Evolutionary conservation across 2,797 vertebrate genomes (phyloP), one percentile per base, ranked within the genome.

Genomic region (Anabacerthia variegaticeps): DNA sequence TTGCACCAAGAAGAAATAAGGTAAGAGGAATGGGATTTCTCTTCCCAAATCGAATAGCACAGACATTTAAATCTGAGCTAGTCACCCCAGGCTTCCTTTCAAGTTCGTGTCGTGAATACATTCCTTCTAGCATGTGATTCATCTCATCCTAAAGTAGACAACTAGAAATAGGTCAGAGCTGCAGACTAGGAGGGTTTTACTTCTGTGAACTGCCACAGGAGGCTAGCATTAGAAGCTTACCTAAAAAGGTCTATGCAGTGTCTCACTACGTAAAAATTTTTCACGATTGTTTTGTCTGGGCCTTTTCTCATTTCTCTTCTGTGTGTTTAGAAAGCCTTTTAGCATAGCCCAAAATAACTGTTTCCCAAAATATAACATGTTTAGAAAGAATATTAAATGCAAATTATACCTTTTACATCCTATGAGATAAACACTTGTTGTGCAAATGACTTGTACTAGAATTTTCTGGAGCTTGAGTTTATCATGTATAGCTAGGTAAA

Each of bases 111-210:
- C 13, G 7, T 67, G 82, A 89, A 78, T 68, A 72, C 30, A 22
- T 90, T 77, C 51, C 86, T 77, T 81, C 86, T 56, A 91, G 68
- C 20, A 58, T 6, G 34, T 0, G 0, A 80, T 92, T 77, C 52
- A 78, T 92, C 82, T 72, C 51, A 39, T 89, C 49, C 75, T 88
- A 85, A 95, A 93, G 61, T 49, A 93, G 87, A 72, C 61, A 85
- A 67, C 36, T 74, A 36, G 81, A 86, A 83, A 77, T 56, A 89
- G 44, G 52, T 71, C 8, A 82, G 54, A 85, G 39, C 11, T 66
- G 27, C 27, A 54, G 39, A 39, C 26, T 36, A 51, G 27, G 27
- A 72, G 0, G 5, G 12, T 88, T 95, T 83, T 76, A 28, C 43
- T 74, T 69, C 54, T 71, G 52, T 52, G 61, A 74, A 5, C 20